Evolutionary conservation across 2,888 invertebrate genomes (phyloP).

Genomic region (Selenia dentaria): DNA sequence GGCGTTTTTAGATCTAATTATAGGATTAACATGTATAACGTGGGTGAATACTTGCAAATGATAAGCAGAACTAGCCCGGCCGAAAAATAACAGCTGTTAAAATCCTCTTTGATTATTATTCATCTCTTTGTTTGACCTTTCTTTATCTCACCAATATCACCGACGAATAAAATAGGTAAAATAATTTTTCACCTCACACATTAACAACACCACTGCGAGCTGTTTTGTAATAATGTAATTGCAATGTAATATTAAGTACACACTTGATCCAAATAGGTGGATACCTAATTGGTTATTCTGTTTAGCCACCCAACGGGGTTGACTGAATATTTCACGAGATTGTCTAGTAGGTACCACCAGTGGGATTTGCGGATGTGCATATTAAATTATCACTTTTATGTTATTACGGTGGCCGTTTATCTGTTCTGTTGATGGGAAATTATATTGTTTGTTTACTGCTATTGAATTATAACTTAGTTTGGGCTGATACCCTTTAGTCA

Average conservation of each 20-base stretch:
- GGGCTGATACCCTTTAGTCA: slow-evolving; percentile 1
- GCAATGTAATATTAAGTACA: slow-evolving; percentile 15
- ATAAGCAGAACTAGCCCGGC: too few relatives aligned
- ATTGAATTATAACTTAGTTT: slow-evolving; percentile 17
- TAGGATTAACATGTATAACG: too few relatives aligned
- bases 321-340: slow-evolving; percentile 68
- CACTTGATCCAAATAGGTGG: slow-evolving; percentile 31
- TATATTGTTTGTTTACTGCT: slow-evolving; percentile 19
- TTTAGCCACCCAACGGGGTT: slow-evolving; percentile 58
- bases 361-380: slow-evolving; percentile 54
- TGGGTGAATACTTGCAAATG: too few relatives aligned
- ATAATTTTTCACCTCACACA: too few relatives aligned
- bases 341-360: slow-evolving; percentile 45
- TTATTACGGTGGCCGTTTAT: slow-evolving; percentile 21
- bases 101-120: too few relatives aligned
- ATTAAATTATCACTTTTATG: slow-evolving; percentile 61
- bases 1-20: too few relatives aligned
- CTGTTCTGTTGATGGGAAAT: slow-evolving; percentile 19
- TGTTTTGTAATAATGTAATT: slow-evolving; percentile 11
- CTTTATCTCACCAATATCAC: too few relatives aligned
- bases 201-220: not conserved
- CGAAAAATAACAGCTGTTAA: too few relatives aligned
- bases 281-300: slow-evolving; percentile 65
- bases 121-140: too few relatives aligned
- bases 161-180: too few relatives aligned